These are phyloP conservation scores for Hirtodrosophila trivittata DNA, from an alignment of 2,888 invertebrate species.

Conservation along the genomic window DNA sequence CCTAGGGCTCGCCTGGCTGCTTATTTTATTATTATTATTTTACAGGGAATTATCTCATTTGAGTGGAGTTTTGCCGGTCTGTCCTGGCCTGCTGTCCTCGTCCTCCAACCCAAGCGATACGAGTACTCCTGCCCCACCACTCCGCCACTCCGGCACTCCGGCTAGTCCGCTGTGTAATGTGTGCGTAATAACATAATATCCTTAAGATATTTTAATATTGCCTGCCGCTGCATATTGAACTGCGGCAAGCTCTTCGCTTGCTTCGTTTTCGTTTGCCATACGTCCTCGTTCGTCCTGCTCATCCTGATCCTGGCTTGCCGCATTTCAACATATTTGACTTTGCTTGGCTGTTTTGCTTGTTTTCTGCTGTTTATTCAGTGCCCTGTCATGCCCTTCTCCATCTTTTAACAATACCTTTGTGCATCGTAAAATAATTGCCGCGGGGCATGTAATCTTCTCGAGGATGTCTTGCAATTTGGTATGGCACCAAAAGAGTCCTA, in stretches of 20 bases:
- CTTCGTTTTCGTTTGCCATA: constrained; percentile 17
- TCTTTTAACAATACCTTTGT: constrained; percentile 83
- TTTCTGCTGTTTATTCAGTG: constrained; percentile 50
- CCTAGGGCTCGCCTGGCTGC: constrained; percentile 35
- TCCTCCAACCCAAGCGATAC: not conserved
- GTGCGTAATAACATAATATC: constrained; percentile 81
- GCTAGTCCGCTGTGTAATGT: constrained; percentile 63
- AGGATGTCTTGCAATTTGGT: constrained; percentile 67
- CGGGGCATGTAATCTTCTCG: constrained; percentile 68
- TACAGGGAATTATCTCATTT: constrained; percentile 82
- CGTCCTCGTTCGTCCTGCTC: constrained; percentile 16
- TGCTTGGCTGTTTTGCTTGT: constrained; percentile 59
- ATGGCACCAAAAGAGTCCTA: constrained; percentile 28
- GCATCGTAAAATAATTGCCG: constrained; percentile 83
- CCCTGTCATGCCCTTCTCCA: constrained; percentile 13
- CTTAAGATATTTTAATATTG: constrained; percentile 82
- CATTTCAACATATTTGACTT: constrained; percentile 79
- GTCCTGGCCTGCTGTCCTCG: constrained; percentile 16
- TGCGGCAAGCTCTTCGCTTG: constrained; percentile 61
- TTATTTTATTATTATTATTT: constrained; percentile 80
- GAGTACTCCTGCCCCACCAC: too few species aligned
- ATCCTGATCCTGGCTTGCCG: constrained; percentile 56
- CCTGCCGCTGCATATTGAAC: constrained; percentile 76
- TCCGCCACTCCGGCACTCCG: not conserved
- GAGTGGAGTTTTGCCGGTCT: constrained; percentile 62